phyloP scores from a whole-genome alignment of 2,888 invertebrate genomes.

The Tupiocoris notatus region DNA sequence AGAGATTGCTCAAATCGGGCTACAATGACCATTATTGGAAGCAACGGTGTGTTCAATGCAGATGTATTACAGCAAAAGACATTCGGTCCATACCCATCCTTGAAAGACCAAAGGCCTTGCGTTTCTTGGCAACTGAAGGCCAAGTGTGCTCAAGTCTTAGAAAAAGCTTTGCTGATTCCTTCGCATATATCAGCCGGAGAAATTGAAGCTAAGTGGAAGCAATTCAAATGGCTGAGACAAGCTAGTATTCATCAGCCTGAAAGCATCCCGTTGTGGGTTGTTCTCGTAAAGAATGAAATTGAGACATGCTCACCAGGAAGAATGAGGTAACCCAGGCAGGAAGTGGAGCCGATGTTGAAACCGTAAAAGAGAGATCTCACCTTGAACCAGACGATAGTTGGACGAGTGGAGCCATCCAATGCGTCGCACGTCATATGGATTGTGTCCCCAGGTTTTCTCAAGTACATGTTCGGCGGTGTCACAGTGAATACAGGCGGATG shows the following conservation, averaged over 20 bases:
- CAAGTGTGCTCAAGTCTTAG: too few relatives aligned
- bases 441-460: conserved; percentile 75
- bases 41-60: too few relatives aligned
- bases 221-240: too few relatives aligned
- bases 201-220: too few relatives aligned
- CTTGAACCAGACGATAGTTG: conserved; percentile 68
- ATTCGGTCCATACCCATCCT: background rate
- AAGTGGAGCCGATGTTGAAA: conserved; percentile 16
- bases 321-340: conserved; percentile 15
- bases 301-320: conserved; percentile 12
- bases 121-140: background rate
- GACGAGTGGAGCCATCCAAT: conserved; percentile 65
- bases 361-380: conserved; percentile 54
- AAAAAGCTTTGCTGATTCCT: too few relatives aligned
- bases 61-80: too few relatives aligned
- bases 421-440: conserved; percentile 82
- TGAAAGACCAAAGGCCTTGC: background rate
- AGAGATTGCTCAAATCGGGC: too few relatives aligned
- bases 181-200: too few relatives aligned
- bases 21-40: too few relatives aligned
- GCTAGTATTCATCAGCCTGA: background rate
- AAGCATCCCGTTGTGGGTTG: background rate
- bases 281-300: too few relatives aligned
- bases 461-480: conserved; percentile 79
- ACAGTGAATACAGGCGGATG: conserved; percentile 79